Percentiles rank a stretch among this genome's conserved stretches.
phyloP scores from a whole-genome alignment of 2,113 vertebrate species.

The Lophotis ruficrista region DNA sequence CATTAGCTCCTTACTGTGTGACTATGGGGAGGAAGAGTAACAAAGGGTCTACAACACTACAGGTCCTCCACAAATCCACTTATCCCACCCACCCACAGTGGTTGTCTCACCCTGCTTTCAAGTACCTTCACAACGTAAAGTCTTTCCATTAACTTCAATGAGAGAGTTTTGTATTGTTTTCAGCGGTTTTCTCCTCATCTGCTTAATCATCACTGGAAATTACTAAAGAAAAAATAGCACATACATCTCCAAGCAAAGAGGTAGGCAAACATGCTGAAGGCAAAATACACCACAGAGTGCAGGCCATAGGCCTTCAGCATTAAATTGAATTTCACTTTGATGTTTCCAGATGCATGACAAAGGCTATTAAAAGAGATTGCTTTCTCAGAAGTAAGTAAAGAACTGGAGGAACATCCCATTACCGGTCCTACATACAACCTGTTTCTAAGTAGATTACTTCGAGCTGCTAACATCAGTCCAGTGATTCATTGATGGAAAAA shows the following conservation, averaged over 20 bases:
- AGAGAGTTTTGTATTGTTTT: neutral
- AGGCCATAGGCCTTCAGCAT: neutral
- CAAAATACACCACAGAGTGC: neutral
- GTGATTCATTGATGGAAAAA: neutral
- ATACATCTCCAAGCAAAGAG: neutral
- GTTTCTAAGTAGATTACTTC: neutral
- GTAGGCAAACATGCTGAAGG: neutral
- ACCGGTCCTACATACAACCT: neutral
- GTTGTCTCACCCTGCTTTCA: neutral
- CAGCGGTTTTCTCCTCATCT: neutral
- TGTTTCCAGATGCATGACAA: neutral
- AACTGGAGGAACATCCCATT: neutral
- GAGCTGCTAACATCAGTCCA: neutral
- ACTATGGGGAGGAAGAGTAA: neutral
- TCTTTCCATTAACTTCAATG: neutral
- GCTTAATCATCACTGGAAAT: neutral
- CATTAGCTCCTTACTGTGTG: neutral
- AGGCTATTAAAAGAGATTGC: neutral
- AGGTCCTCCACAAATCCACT: neutral
- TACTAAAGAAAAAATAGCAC: neutral
- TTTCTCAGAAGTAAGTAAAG: neutral
- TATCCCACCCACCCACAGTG: neutral
- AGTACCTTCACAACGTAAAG: neutral
- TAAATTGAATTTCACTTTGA: neutral
- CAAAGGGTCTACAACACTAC: neutral